Evolutionary conservation across 1,140 invertebrate species (phyloP).

Genomic region (Drosophila yakuba): DNA sequence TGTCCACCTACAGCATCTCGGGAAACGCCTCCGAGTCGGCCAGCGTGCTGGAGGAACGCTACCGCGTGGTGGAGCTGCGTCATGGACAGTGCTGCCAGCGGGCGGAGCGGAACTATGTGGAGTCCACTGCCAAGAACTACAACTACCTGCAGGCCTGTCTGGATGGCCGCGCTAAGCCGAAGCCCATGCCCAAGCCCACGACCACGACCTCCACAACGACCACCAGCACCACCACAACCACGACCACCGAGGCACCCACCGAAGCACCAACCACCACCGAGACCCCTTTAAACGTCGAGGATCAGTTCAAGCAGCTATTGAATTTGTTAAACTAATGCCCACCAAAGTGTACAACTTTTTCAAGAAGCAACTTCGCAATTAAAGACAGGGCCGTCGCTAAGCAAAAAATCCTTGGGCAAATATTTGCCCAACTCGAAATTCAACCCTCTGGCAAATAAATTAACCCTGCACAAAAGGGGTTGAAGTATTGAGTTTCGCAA

Average conservation of each 20-base stretch:
- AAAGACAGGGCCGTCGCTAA: conserved; percentile 19
- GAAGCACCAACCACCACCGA: conserved; percentile 41
- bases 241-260: conserved; percentile 55
- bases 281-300: conserved; percentile 46
- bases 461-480: conserved; percentile 38
- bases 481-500: conserved; percentile 36
- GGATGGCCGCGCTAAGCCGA: conserved; percentile 60
- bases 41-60: conserved; percentile 70
- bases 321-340: conserved; percentile 72
- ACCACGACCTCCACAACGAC: conserved; percentile 55
- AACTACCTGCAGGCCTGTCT: conserved; percentile 72
- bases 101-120: conserved; percentile 68
- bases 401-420: conserved; percentile 26
- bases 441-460: conserved; percentile 48
- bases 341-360: conserved; percentile 22
- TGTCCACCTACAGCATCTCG: conserved; percentile 73
- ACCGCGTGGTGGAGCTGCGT: conserved; percentile 68
- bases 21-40: conserved; percentile 75
- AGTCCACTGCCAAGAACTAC: conserved; percentile 67
- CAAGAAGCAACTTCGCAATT: conserved; percentile 14
- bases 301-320: conserved; percentile 73
- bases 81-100: conserved; percentile 62
- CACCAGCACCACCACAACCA: conserved; percentile 52
- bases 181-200: conserved; percentile 40
- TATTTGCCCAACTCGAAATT: conserved; percentile 26